These are phyloP conservation scores for Anthoscopus minutus DNA, from an alignment of 2,113 vertebrate species.

Conservation along the genomic window DNA sequence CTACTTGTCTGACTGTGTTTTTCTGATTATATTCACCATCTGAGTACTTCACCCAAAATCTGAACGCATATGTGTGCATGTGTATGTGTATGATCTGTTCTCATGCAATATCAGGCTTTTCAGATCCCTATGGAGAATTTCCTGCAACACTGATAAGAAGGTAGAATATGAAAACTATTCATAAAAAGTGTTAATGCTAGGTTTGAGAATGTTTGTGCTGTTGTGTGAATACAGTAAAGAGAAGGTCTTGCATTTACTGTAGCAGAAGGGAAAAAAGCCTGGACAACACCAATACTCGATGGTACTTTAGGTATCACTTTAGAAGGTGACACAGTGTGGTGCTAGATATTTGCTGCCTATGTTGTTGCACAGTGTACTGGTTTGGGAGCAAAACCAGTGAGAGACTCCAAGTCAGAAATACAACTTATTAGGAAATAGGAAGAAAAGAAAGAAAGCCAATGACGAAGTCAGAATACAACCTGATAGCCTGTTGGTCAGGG, in stretches of 20 bases:
- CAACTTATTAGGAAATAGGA: too few relatives aligned
- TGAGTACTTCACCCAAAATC: neutral
- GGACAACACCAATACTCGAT: neutral
- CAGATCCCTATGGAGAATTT: neutral
- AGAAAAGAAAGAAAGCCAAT: too few relatives aligned
- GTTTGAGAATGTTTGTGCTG: neutral
- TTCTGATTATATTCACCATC: neutral
- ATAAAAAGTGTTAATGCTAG: neutral
- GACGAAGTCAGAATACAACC: too few relatives aligned
- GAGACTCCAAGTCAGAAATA: too few relatives aligned
- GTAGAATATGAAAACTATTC: neutral
- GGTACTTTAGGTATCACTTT: neutral
- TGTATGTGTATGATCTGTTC: neutral
- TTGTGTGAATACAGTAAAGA: neutral
- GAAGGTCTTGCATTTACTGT: neutral
- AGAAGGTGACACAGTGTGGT: neutral
- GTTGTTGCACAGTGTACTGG: neutral
- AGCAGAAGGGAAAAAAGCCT: neutral
- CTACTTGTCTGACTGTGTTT: neutral
- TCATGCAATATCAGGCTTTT: neutral
- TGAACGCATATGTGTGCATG: fast-evolving
- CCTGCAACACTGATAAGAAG: neutral
- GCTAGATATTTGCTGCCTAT: neutral
- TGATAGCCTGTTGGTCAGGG: too few relatives aligned
- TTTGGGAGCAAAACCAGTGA: too few relatives aligned